Evolutionary conservation across 1,140 invertebrate genomes (phyloP), one percentile per base, ranked within the genome.

Genomic region (Drosophila repletoides): DNA sequence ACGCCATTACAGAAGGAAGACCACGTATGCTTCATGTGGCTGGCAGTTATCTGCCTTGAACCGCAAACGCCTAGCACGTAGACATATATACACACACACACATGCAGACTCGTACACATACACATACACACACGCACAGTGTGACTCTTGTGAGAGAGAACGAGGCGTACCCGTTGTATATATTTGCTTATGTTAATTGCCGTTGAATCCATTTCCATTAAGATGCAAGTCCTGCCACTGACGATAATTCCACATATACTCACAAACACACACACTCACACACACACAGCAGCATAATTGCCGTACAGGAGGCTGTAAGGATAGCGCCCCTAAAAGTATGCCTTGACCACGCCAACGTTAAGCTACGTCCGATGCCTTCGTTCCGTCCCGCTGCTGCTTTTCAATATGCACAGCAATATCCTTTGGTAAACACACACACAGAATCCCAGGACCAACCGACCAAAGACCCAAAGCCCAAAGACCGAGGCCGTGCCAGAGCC

Each of bases 171-270:
- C 63, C 71, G 59, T 72, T 77, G 80, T 87, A 80, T 89, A 80
- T 89, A 88, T 89, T 89, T 89, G 88, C 76, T 89, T 88, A 89
- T 89, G 88, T 89, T 89, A 89, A 89, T 89, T 89, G 83, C 88
- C 88, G 77, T 89, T 89, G 88, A 89, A 89, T 89, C 79, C 79
- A 88, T 86, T 77, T 81, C 84, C 88, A 89, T 89, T 89, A 89
- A 89, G 88, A 83, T 88, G 83, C 88, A 89, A 81, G 69, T 72
- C 80, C 76, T 73, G 83, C 79, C 73, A 66, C 70, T 77, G 70
- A 77, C 79, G 83, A 88, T 87, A 87, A 87, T 87, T 75, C 77
- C 81, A 83, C 67, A 72, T 67, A 66, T 59, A 79, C 52, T 51
- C 28, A 59, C 38, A 45, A 41, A 72, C 46, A 51, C 65, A 55